Evolutionary conservation across 64 coral and sea anemone genomes (phyloP), one percentile per base, ranked within the genome.

Genomic region (Montipora cactus): DNA sequence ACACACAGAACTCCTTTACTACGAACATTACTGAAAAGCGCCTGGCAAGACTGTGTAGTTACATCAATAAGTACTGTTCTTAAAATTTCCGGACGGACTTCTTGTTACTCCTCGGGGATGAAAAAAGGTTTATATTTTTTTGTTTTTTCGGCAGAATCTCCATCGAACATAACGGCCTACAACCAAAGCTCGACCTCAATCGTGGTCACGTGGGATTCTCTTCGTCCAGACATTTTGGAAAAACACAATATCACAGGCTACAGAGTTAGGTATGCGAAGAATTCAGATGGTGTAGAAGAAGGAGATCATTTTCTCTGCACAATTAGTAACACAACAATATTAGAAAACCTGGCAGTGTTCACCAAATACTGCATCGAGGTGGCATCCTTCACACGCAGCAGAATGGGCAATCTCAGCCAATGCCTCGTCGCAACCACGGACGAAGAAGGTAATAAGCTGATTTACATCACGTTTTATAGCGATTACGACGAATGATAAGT

Each of bases 401-500:
- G 44, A 5, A 48, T 49, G 48, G 48, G 73, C 1, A 86, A 92
- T 52, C 59, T 4, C 20, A 92, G 90, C 75, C 16, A 92, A 14
- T 86, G 90, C 74, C 51, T 76, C 2, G 28, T 66, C 82, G 67
- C 7, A 3, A 92, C 78, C 5, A 92, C 90, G 61, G 71, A 37
- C 5, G 90, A 92, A 83, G 79, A 59, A 77, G 80, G 90, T 92
- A 18, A 50, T 45, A 19, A 55, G 48, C 11, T 37, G 37, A 37
- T 37, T 37, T 37, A 2, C 1, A 37, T 2, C 2, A 37, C 37
- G 37, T 37, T 37, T 37, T 37, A 37, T 37, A 37, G 37, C 37
- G 37, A 2, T 37, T 37, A 37, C 0, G 37, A 37, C 37, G 37
- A 37, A 37, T 37, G 2, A 37, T 37, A 37, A 37, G 37, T 37